Percentiles rank a stretch among this genome's conserved stretches.
phyloP scores from a whole-genome alignment of 2,797 vertebrate species.

The Pangasius djambal region DNA sequence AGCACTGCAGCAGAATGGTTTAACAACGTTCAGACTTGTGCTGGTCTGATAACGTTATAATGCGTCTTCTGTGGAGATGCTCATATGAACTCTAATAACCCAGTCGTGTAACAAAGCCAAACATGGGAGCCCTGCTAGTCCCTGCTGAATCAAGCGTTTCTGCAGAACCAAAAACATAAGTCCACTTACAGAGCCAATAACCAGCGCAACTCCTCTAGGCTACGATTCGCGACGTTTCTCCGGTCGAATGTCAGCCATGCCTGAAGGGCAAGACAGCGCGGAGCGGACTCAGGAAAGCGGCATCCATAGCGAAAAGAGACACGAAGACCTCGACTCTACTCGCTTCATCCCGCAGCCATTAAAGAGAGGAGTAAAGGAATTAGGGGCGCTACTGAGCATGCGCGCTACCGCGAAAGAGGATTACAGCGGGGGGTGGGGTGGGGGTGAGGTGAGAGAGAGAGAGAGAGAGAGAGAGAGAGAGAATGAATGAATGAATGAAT shows the following conservation, averaged over 20 bases:
- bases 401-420: background rate
- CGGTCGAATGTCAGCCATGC: constrained; percentile 51
- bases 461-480: background rate
- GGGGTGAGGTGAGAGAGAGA: background rate
- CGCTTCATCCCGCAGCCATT: constrained; percentile 58
- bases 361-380: constrained; percentile 8
- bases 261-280: constrained; percentile 37
- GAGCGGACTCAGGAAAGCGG: constrained; percentile 41
- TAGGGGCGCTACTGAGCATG: constrained; percentile 23
- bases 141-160: constrained; percentile 33
- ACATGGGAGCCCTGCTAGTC: constrained; percentile 36
- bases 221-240: constrained; percentile 41
- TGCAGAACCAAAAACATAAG: constrained; percentile 2
- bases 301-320: constrained; percentile 41
- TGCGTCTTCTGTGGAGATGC: constrained; percentile 38
- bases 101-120: constrained; percentile 39
- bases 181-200: constrained; percentile 48
- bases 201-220: constrained; percentile 14
- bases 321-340: constrained; percentile 29
- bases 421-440: background rate
- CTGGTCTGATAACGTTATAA: background rate
- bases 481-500: background rate
- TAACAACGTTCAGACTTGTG: background rate
- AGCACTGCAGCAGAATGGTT: background rate
- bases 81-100: constrained; percentile 53